phyloP scores from a whole-genome alignment of 2,888 invertebrate genomes.

The Hylaea fasciaria region DNA sequence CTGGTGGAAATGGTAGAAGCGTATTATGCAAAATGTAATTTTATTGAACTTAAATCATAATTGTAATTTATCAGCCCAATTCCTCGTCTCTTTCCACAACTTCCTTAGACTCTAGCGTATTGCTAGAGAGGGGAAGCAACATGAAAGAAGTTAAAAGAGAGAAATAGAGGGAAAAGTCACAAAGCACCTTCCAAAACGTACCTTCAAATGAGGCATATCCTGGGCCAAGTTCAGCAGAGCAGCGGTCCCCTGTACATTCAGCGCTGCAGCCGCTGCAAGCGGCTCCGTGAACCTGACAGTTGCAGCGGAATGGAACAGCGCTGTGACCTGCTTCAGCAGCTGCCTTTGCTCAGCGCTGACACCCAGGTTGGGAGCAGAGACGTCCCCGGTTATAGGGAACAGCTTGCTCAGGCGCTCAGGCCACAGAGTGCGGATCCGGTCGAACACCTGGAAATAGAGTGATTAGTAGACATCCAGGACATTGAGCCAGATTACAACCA shows the following conservation, averaged over 20 bases:
- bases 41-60: too few species aligned
- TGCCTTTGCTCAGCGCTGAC: constrained; percentile 87
- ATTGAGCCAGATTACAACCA: too few species aligned
- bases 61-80: too few species aligned
- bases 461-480: not conserved
- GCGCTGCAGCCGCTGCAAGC: constrained; percentile 92
- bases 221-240: constrained; percentile 92
- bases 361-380: constrained; percentile 88
- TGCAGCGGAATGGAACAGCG: constrained; percentile 98
- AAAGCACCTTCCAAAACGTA: constrained; percentile 44
- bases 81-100: too few species aligned
- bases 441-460: constrained; percentile 85
- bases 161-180: too few species aligned
- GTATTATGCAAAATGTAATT: too few species aligned
- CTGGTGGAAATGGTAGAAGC: constrained; percentile 55
- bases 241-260: constrained; percentile 96
- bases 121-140: not conserved
- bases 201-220: constrained; percentile 91
- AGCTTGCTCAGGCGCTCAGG: constrained; percentile 88
- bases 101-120: too few species aligned
- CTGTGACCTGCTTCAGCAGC: constrained; percentile 88
- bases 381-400: constrained; percentile 90
- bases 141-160: too few species aligned
- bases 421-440: constrained; percentile 86
- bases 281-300: constrained; percentile 98